Evolutionary conservation across 2,888 invertebrate genomes (phyloP), one percentile per base, ranked within the genome.

Genomic region (Drosophila fulvimacula): DNA sequence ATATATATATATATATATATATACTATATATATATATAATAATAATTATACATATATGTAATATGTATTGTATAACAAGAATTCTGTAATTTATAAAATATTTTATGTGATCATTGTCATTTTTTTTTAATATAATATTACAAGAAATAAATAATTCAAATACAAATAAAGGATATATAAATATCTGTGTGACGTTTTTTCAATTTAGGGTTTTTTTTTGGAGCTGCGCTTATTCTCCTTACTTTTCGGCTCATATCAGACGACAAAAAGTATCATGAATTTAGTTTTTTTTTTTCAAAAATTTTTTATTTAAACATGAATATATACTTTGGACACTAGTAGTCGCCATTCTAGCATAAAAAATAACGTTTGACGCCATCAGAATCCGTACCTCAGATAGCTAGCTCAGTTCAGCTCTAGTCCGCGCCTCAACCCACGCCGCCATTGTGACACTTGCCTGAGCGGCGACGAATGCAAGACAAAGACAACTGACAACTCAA

Each of bases 41-140:
- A 27, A 53, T 38, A 60, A 58, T 58, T 69, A 85, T 82, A 79
- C 69, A 76, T 81, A 82, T 76, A 85, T 77, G 73, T 79, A 79
- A 72, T 84, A 81, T 84, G 78, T 86, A 83, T 79, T 83, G 88
- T 83, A 85, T 86, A 86, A 83, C 83, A 83, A 69, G 66, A 73
- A 87, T 85, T 82, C 88, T 82, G 83, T 79, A 88, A 87, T 89
- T 84, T 89, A 82, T 78, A 87, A 84, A 88, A 85, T 88, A 85
- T 87, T 87, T 89, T 89, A 85, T 89, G 85, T 85, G 85, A 85
- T 85, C 85, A 85, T 85, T 85, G 85, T 85, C 78, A 79, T 85
- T 88, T 82, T 82, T 82, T 87, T 83, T 78, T 79, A 65, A 65
- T 69, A 68, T 80, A 82, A 88, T 83, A 83, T 85, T 88, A 83